A percentile compares a stretch with the other conserved stretches of the same genome.
These are phyloP conservation scores for Euthynnus affinis DNA, from an alignment of 2,797 vertebrate species.

Conservation along the genomic window DNA sequence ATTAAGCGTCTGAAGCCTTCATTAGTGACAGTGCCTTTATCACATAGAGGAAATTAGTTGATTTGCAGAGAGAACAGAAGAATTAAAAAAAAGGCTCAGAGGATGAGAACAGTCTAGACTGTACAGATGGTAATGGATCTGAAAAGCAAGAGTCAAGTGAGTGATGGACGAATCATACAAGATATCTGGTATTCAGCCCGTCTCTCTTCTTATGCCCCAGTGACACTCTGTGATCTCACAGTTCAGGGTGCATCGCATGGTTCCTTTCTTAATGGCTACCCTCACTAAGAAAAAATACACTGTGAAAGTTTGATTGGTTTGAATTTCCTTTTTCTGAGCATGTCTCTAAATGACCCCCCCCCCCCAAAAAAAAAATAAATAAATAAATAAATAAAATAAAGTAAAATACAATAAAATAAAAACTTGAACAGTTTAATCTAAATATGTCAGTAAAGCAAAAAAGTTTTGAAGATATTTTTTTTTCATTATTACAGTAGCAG, in stretches of 20 bases:
- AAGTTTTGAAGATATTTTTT: neutral
- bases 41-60: constrained; percentile 62
- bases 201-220: constrained; percentile 35
- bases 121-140: constrained; percentile 46
- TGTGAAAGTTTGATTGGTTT: constrained; percentile 57
- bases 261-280: constrained; percentile 53
- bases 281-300: constrained; percentile 26
- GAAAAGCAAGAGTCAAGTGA: constrained; percentile 37
- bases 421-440: neutral
- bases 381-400: too few relatives aligned
- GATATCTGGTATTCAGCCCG: constrained; percentile 40
- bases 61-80: constrained; percentile 41
- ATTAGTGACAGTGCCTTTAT: constrained; percentile 66
- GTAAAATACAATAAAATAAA: too few relatives aligned
- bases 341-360: constrained; percentile 9
- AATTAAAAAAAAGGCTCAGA: constrained; percentile 31
- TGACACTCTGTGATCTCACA: constrained; percentile 58
- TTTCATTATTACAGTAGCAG: neutral
- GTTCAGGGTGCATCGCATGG: constrained; percentile 32
- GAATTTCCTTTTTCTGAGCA: constrained; percentile 21
- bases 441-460: neutral
- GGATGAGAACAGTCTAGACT: constrained; percentile 28
- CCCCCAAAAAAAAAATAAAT: constrained; percentile 11
- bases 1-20: constrained; percentile 69
- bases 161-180: constrained; percentile 47